Percentiles rank a stretch among this genome's conserved stretches.
These are phyloP conservation scores for Andrena bucephala DNA, from an alignment of 2,888 invertebrate species.

Conservation along the genomic window DNA sequence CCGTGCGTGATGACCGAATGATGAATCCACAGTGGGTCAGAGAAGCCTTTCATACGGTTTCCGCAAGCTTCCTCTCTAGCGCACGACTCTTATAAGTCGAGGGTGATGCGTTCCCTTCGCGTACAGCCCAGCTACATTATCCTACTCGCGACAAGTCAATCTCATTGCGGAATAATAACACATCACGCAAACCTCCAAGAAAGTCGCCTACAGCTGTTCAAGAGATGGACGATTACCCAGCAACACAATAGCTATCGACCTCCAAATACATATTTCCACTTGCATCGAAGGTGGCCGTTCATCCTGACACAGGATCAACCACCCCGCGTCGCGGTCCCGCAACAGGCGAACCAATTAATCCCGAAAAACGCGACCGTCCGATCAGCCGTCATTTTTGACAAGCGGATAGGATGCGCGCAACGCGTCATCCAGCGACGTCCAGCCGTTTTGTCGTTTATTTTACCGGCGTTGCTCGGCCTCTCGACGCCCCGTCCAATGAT, in stretches of 20 bases:
- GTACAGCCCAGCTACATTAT: too few relatives aligned
- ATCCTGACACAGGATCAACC: too few relatives aligned
- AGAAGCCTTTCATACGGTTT: background rate
- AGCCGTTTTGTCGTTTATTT: slow-evolving; percentile 36
- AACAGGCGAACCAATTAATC: too few relatives aligned
- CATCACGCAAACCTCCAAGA: too few relatives aligned
- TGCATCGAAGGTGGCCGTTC: too few relatives aligned
- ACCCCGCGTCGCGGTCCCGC: too few relatives aligned
- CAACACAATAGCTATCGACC: background rate
- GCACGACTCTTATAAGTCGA: background rate
- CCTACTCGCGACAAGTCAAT: too few relatives aligned
- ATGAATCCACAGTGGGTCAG: background rate
- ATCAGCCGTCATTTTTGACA: background rate
- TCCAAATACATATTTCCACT: too few relatives aligned
- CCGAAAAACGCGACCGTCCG: background rate
- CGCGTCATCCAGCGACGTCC: background rate
- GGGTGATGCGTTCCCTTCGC: background rate
- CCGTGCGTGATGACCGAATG: background rate
- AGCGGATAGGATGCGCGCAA: background rate
- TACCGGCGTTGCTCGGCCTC: background rate
- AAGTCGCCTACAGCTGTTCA: too few relatives aligned
- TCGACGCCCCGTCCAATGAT: slow-evolving; percentile 38
- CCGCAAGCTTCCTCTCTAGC: too few relatives aligned
- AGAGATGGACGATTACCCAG: too few relatives aligned
- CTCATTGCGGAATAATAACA: too few relatives aligned